Evolutionary conservation across 1,140 invertebrate species (phyloP).

Genomic region (Zaprionus lachaisei): DNA sequence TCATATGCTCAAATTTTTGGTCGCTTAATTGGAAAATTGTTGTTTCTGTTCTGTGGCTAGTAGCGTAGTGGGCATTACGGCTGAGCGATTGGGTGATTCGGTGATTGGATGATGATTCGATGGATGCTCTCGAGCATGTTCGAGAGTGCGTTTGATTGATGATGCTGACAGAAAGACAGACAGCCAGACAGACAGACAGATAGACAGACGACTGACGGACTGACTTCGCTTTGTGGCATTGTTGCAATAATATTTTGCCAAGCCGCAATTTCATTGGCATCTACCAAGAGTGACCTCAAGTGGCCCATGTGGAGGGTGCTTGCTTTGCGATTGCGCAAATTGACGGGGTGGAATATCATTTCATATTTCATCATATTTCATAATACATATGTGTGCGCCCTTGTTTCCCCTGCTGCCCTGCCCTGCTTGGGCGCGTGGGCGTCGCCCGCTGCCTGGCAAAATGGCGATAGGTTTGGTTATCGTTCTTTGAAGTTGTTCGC

Average conservation of each 20-base stretch:
- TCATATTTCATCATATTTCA: slow-evolving; percentile 80
- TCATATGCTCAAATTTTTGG: slow-evolving; percentile 83
- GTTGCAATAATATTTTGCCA: slow-evolving; percentile 70
- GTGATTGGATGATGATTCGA: slow-evolving; percentile 50
- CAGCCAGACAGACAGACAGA: not conserved
- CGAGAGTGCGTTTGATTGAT: slow-evolving; percentile 68
- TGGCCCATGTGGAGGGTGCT: not conserved
- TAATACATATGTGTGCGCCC: slow-evolving; percentile 40
- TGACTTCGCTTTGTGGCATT: slow-evolving; percentile 65
- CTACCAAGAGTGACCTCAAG: slow-evolving; percentile 18
- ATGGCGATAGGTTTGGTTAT: slow-evolving; percentile 41
- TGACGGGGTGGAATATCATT: slow-evolving; percentile 65
- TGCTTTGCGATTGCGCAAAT: slow-evolving; percentile 59
- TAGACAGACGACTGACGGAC: slow-evolving; percentile 23
- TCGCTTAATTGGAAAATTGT: slow-evolving; percentile 83
- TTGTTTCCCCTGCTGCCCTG: not conserved
- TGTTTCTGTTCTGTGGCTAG: slow-evolving; percentile 49
- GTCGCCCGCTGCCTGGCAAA: slow-evolving; percentile 44
- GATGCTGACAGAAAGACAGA: slow-evolving; percentile 16
- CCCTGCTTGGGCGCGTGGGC: slow-evolving; percentile 45
- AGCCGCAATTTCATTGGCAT: slow-evolving; percentile 63
- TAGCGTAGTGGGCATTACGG: slow-evolving; percentile 52
- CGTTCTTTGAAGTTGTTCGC: slow-evolving; percentile 61
- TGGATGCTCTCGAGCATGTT: slow-evolving; percentile 39
- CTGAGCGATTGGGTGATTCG: slow-evolving; percentile 68